Percentiles rank a stretch among this genome's conserved stretches.
These are phyloP conservation scores for Passer domesticus DNA, from an alignment of 2,113 vertebrate genomes.

Conservation along the genomic window DNA sequence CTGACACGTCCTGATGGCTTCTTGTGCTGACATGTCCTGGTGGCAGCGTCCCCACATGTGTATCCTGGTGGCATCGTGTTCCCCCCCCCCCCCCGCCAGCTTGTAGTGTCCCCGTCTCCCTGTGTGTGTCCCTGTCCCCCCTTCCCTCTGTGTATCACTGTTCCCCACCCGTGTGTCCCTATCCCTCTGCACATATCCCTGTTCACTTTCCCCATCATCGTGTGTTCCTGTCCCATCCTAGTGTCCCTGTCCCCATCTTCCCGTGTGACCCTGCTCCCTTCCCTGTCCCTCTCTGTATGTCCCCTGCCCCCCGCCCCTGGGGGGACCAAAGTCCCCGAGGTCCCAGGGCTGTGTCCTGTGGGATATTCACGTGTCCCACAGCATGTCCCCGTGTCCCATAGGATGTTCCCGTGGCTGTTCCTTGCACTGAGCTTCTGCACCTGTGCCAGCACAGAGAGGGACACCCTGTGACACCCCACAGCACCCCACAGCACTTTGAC, in stretches of 20 bases:
- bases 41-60: too few relatives aligned
- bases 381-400: neutral
- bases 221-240: neutral
- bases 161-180: too few relatives aligned
- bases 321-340: neutral
- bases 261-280: too few relatives aligned
- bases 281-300: neutral
- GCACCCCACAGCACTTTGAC: rapidly evolving
- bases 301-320: neutral
- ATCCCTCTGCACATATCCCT: too few relatives aligned
- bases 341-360: neutral
- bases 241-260: too few relatives aligned
- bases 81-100: too few relatives aligned
- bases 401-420: neutral
- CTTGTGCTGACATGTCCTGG: too few relatives aligned
- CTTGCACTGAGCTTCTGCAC: neutral
- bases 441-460: neutral
- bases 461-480: neutral
- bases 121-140: neutral
- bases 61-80: neutral
- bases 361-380: neutral
- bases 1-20: too few relatives aligned
- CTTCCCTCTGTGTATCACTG: neutral
- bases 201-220: neutral
- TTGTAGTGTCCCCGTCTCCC: neutral